Evolutionary conservation across 2,113 vertebrate genomes (phyloP), one percentile per base, ranked within the genome.

Genomic region (Pedionomus torquatus): DNA sequence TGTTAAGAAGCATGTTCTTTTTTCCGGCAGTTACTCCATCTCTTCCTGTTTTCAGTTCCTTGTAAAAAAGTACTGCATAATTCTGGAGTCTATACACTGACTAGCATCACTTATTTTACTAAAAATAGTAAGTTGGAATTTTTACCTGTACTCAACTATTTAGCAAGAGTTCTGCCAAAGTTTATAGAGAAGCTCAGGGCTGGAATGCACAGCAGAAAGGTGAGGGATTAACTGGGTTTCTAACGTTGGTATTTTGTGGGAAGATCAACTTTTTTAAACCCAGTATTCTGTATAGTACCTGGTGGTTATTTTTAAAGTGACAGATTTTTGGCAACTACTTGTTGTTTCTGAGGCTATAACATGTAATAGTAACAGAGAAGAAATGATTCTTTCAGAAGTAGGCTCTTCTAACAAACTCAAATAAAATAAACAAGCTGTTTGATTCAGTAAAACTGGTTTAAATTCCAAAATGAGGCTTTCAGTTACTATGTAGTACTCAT

Each of bases 211-310:
- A 95, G 88, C 78, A 93, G 95, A 90, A 87, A 79, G 87, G 17
- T 83, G 57, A 31, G 48, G 69, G 43, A 74, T 92, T 87, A 88
- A 89, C 89, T 96, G 17, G 52, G 58, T 97, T 95, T 96, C 92
- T 95, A 31, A 37, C 88, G 54, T 51, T 75, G 46, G 24, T 74
- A 58, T 75, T 91, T 82, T 55, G 21, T 51, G 57, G 61, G 33
- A 77, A 87, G 43, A 15, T 92, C 63, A 44, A 41, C 63, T 69
- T 95, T 78, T 85, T 78, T 91, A 48, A 92, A 84, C 69, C 60
- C 2, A 0, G 46, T 78, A 31, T 24, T 91, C 66, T 91, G 4
- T 43, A 4, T 39, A 78, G 49, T 84, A 82, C 83, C 89, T 95
- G 85, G 33, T 68, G 70, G 81, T 71, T 89, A 12, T 39, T 78